phyloP scores from a whole-genome alignment of 2,113 vertebrate species.

The Limanda limanda region DNA sequence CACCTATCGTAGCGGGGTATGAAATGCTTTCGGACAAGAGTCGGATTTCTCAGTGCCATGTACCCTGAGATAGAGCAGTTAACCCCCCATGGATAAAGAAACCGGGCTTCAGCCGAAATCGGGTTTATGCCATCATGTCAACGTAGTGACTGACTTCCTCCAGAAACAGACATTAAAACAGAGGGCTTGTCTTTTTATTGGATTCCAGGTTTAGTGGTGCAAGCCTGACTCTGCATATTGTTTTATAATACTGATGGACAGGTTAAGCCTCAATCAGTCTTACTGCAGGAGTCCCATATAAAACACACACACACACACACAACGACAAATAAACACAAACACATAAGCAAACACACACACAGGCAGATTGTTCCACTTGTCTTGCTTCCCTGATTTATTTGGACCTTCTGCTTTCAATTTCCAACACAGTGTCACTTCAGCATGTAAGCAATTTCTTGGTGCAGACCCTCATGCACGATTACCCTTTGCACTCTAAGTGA shows the following conservation, averaged over 20 bases:
- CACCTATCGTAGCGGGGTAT: too few species aligned
- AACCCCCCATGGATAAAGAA: too few species aligned
- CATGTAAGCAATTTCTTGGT: conserved; percentile 73
- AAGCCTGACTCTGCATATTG: neutral
- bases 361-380: conserved; percentile 48
- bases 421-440: conserved; percentile 68
- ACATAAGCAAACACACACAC: conserved; percentile 36
- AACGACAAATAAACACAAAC: neutral
- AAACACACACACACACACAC: conserved; percentile 38
- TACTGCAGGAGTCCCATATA: neutral
- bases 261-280: conserved; percentile 33
- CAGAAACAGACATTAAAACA: neutral
- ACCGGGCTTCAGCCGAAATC: too few species aligned
- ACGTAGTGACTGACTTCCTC: neutral
- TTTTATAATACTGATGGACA: conserved; percentile 56
- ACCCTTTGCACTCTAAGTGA: conserved; percentile 61
- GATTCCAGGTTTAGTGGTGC: neutral
- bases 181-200: neutral
- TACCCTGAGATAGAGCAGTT: too few species aligned
- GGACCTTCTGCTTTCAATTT: conserved; percentile 65
- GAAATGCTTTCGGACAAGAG: too few species aligned
- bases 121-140: too few species aligned
- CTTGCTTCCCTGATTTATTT: conserved; percentile 58
- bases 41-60: too few species aligned
- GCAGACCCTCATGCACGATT: conserved; percentile 67